Conservation (phyloP, 37 sponge, comb jelly and placozoan species). For the Petrosia ficiformis region DNA sequence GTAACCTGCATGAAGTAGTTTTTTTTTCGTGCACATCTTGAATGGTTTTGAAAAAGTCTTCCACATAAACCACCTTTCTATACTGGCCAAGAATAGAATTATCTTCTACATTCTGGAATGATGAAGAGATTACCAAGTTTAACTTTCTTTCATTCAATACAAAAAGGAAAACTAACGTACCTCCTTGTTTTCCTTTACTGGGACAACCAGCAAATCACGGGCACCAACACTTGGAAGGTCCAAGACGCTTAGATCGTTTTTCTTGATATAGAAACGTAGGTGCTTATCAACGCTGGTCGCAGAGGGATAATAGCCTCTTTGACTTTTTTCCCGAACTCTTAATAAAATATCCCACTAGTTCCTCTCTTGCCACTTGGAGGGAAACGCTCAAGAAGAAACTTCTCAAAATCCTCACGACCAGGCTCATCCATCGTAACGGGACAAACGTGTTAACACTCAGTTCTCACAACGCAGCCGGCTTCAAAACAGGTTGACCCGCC, state of each 20-base stretch:
- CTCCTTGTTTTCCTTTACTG: not conserved
- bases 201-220: not conserved
- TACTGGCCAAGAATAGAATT: not conserved
- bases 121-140: too few species aligned
- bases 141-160: too few species aligned
- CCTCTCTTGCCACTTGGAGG: too few species aligned
- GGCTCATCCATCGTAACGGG: too few species aligned
- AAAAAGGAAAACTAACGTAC: not conserved
- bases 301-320: not conserved
- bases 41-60: constrained; percentile 6
- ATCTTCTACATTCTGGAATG: not conserved
- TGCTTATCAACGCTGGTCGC: not conserved
- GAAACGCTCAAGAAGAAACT: too few species aligned
- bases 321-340: too few species aligned
- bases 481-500: too few species aligned
- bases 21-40: not conserved
- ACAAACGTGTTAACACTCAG: too few species aligned
- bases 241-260: not conserved
- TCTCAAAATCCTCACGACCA: too few species aligned
- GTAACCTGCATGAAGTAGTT: constrained; percentile 23
- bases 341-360: too few species aligned
- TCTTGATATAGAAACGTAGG: not conserved
- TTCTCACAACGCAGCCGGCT: too few species aligned
- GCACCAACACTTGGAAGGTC: not conserved
- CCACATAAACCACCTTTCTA: not conserved